Percentiles rank a stretch among this genome's conserved stretches.
phyloP scores from a whole-genome alignment of 1,140 invertebrate species.

The Zaprionus camerounensis region DNA sequence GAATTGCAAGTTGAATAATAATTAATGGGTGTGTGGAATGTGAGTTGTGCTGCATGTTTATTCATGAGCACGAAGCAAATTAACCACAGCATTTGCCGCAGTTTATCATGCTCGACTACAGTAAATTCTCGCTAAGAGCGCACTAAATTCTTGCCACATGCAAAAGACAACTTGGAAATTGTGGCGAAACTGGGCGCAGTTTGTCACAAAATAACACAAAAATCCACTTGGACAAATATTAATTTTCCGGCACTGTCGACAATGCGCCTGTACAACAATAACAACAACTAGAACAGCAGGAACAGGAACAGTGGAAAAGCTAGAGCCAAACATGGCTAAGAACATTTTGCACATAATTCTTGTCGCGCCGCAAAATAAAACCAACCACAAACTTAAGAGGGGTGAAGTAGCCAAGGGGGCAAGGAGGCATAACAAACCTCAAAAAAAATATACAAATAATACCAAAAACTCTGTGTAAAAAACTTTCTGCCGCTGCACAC shows the following conservation, averaged over 20 bases:
- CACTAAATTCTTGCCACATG: slow-evolving; percentile 39
- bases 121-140: not conserved
- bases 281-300: slow-evolving; percentile 3
- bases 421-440: not conserved
- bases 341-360: slow-evolving; percentile 58
- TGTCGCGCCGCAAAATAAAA: slow-evolving; percentile 25
- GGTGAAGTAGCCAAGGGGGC: too few relatives aligned
- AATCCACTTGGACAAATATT: slow-evolving; percentile 56
- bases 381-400: slow-evolving; percentile 37
- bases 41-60: slow-evolving; percentile 5
- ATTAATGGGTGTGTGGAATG: not conserved
- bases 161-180: slow-evolving; percentile 28
- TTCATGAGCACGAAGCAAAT: slow-evolving; percentile 3
- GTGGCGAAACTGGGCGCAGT: slow-evolving; percentile 35
- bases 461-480: slow-evolving; percentile 18
- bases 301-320: slow-evolving; percentile 9
- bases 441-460: slow-evolving; percentile 15
- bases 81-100: slow-evolving; percentile 4
- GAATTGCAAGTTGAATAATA: slow-evolving; percentile 8
- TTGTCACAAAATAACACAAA: slow-evolving; percentile 31
- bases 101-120: not conserved
- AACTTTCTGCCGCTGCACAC: slow-evolving; percentile 35
- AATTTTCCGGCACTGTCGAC: slow-evolving; percentile 47
- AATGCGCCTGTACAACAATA: not conserved
- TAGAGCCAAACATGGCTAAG: slow-evolving; percentile 46